These are phyloP conservation scores for Parazoanthus swiftii DNA, from an alignment of 92 coral and sea anemone genomes.

Conservation along the genomic window DNA sequence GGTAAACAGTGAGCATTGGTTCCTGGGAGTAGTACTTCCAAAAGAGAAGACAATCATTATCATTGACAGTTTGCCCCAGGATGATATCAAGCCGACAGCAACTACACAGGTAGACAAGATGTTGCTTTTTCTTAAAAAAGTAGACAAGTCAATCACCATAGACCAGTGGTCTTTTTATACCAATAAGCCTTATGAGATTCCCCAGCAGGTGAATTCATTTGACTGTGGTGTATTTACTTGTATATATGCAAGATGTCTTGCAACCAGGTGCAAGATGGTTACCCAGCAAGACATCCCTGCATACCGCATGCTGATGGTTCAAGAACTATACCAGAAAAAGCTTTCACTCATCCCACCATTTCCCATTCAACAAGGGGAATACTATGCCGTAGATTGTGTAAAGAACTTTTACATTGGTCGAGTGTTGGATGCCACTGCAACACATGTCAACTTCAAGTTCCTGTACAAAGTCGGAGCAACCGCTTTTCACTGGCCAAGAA, in stretches of 20 bases:
- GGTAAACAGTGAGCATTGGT: constrained; percentile 29
- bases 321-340: constrained; percentile 34
- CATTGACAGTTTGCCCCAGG: constrained; percentile 42
- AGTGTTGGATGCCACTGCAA: constrained; percentile 40
- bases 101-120: constrained; percentile 21
- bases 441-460: constrained; percentile 42
- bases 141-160: constrained; percentile 1
- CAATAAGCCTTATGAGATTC: constrained; percentile 28
- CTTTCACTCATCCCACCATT: constrained; percentile 51
- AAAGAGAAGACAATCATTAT: constrained; percentile 32
- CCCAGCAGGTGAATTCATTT: constrained; percentile 33
- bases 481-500: too few relatives aligned
- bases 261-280: constrained; percentile 18
- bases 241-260: constrained; percentile 58
- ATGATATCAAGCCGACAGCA: constrained; percentile 30
- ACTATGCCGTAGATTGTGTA: constrained; percentile 54
- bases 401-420: constrained; percentile 50
- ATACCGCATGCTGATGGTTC: constrained; percentile 44
- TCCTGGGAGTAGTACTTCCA: constrained; percentile 38
- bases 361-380: constrained; percentile 52
- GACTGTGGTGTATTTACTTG: constrained; percentile 63
- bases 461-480: too few relatives aligned
- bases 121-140: constrained; percentile 19
- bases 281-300: constrained; percentile 28
- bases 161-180: constrained; percentile 28